Evolutionary conservation across 2,888 invertebrate species (phyloP).

Genomic region (Spisula solida): DNA sequence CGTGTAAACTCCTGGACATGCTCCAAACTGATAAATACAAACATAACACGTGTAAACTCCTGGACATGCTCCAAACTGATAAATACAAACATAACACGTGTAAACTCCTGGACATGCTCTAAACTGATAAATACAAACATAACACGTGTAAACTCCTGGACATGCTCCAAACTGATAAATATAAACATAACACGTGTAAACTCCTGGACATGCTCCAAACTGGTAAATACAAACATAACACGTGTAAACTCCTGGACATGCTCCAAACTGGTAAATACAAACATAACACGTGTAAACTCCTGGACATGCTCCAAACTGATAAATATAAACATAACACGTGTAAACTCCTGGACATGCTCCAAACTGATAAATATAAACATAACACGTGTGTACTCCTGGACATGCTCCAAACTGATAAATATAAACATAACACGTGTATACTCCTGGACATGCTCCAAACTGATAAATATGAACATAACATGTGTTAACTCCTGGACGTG

Average conservation of each 20-base stretch:
- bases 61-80: conserved; percentile 84
- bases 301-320: conserved; percentile 84
- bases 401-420: conserved; percentile 81
- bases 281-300: conserved; percentile 76
- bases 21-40: conserved; percentile 77
- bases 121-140: conserved; percentile 71
- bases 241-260: conserved; percentile 84
- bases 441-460: conserved; percentile 83
- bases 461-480: conserved; percentile 53
- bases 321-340: conserved; percentile 55
- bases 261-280: conserved; percentile 76
- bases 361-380: conserved; percentile 70
- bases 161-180: conserved; percentile 81
- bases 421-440: background rate
- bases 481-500: conserved; percentile 74
- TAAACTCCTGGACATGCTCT: conserved; percentile 85
- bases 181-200: conserved; percentile 71
- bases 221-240: conserved; percentile 53
- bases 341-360: conserved; percentile 85
- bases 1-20: conserved; percentile 76
- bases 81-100: conserved; percentile 54
- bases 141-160: conserved; percentile 81
- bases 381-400: conserved; percentile 81
- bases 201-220: conserved; percentile 84
- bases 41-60: conserved; percentile 76